Evolutionary conservation across 2,113 vertebrate species (phyloP).

Genomic region (Alligator sinensis): DNA sequence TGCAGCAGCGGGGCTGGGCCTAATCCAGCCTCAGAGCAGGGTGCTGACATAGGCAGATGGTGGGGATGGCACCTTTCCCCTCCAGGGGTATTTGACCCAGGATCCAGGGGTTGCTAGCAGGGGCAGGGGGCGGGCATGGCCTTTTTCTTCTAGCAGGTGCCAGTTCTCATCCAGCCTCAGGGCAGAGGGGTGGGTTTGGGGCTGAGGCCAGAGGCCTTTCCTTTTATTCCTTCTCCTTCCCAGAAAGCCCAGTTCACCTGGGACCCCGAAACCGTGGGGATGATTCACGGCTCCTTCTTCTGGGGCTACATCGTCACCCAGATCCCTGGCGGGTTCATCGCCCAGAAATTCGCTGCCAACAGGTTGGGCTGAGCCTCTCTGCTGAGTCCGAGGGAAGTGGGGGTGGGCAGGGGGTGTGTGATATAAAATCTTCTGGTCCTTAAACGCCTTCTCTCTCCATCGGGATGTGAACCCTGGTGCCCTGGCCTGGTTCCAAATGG

Average conservation of each 20-base stretch:
- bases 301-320: conserved; percentile 97
- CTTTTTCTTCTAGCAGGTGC: background rate
- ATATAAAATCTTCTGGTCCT: background rate
- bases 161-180: background rate
- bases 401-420: background rate
- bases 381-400: background rate
- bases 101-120: no score
- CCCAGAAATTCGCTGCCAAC: conserved; percentile 94
- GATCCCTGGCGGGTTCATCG: conserved; percentile 93
- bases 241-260: conserved; percentile 92
- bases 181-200: background rate
- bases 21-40: background rate
- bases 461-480: no score
- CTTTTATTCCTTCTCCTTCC: background rate
- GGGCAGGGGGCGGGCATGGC: no score
- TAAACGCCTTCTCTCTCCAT: background rate
- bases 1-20: no score
- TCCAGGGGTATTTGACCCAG: background rate
- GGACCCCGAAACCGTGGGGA: conserved; percentile 93
- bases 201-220: background rate
- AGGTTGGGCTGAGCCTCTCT: conserved; percentile 63
- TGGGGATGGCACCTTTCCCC: background rate
- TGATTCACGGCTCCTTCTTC: conserved; percentile 95
- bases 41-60: background rate
- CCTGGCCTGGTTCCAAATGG: background rate